Base-by-base conservation (phyloP, 2,888 invertebrate species). In the Muschampia plurimacula region DNA sequence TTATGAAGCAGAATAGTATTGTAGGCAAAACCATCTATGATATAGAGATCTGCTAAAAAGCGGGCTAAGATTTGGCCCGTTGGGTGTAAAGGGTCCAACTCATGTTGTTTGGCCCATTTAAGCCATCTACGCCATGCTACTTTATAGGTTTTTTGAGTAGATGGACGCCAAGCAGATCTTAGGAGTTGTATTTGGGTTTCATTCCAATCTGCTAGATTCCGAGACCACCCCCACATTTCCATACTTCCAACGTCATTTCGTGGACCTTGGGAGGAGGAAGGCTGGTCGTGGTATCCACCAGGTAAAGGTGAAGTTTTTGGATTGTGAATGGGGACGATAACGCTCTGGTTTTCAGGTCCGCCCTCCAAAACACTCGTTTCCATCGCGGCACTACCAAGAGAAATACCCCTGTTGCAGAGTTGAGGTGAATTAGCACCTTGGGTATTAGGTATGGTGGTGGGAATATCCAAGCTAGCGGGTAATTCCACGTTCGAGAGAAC, bases 1-100 rank as follows among this genome's bases (percentile, higher is more conserved):
- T 32, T 32, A 32, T 32, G 32, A 32, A 32, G 32, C 32, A 1
- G 72, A 36, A 77, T 74, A 6, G 78, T 77, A n/a, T 69, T 77
- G 12, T 77, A 75, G 9, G 76, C 69, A 32, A 32, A 3, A 32
- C 39, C 77, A 66, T 13, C 74, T 77, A 6, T 62, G 67, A 73
- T 15, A 67, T 71, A 52, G 2, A 78, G 62, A 39, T 77, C 75
- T 60, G 57, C 3, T 46, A 74, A 57, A 64, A 69, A 74, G 41
- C 49, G 46, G 6, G 74, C 74, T 52, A 75, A n/a, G 4, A 36
- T 15, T 0, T 59, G 55, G 1, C 75, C 74, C 2, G 64, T 60
- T 5, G 74, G 72, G 46, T 65, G 52, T 10, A 39, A 28, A 39
- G 44, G 13, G 67, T 73, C 32, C 22, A 69, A 60, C 2, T 55